A percentile compares a stretch with the other conserved stretches of the same genome.
Evolutionary conservation across 2,113 vertebrate genomes (phyloP).

Genomic region (Salvelinus alpinus): DNA sequence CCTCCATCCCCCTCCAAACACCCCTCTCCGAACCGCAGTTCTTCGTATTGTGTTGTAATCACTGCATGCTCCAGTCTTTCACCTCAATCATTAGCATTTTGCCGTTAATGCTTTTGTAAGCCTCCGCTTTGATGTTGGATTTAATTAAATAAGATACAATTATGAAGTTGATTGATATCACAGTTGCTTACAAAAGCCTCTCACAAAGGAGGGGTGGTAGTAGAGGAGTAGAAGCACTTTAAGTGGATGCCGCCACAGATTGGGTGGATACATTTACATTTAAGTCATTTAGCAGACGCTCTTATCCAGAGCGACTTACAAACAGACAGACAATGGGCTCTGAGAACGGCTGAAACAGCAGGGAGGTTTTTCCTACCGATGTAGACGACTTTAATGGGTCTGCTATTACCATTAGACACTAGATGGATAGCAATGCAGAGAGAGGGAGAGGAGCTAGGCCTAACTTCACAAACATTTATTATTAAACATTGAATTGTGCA

Average conservation of each 20-base stretch:
- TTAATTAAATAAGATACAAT: conserved; percentile 55
- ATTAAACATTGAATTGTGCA: no score
- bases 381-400: conserved; percentile 23
- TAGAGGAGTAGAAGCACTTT: conserved; percentile 15
- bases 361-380: conserved; percentile 18
- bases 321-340: not conserved
- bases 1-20: conserved; percentile 4
- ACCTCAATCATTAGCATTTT: conserved; percentile 56
- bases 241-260: conserved; percentile 15
- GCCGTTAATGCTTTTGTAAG: conserved; percentile 55
- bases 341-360: conserved; percentile 14
- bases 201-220: conserved; percentile 10
- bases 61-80: conserved; percentile 43
- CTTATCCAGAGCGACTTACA: no score
- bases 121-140: conserved; percentile 54
- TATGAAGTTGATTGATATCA: conserved; percentile 56
- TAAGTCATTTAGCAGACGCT: no score
- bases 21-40: not conserved
- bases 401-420: not conserved
- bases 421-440: conserved; percentile 6
- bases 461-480: no score
- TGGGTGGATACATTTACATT: not conserved
- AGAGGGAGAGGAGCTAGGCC: not conserved
- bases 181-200: conserved; percentile 42
- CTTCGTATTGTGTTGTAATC: conserved; percentile 49